Base-by-base conservation (phyloP, 30 jellyfish, hydroid and myxozoan genomes). In the Clytia hemisphaerica region DNA sequence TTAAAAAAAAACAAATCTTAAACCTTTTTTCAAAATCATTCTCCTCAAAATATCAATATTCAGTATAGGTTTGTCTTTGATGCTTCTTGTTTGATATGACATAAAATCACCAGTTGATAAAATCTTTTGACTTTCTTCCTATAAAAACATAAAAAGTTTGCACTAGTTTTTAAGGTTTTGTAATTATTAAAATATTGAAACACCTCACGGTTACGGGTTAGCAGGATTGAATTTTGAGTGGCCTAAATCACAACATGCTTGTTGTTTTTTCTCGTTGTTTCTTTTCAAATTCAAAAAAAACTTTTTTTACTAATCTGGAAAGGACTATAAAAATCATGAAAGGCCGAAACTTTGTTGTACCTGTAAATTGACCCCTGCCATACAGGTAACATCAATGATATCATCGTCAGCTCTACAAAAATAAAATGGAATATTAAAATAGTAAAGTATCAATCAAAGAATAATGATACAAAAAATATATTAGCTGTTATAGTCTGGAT, bases 311-410 rank as follows among this genome's bases (percentile, higher is more conserved):
- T n/a, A n/a, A n/a, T n/a, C n/a, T n/a, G n/a, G n/a, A n/a, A n/a
- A n/a, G n/a, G n/a, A n/a, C n/a, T n/a, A n/a, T n/a, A n/a, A n/a
- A n/a, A n/a, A n/a, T n/a, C n/a, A n/a, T n/a, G n/a, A 59, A 24
- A 4, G 28, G 9, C 9, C 9, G 26, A 14, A 28, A 45, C 40
- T 30, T 12, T 47, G 32, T 4, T 88, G 6, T 47, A 89, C 98
- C 98, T 80, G 71, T 16, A 89, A 93, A 34, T 89, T 89, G 75
- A 89, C 98, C 25, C 98, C 98, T 74, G 98, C 98, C 98, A 89
- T 89, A 61, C 95, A 80, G 1, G 98, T 89, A 68, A 89, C 98
- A 63, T 89, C 98, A 53, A 75, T 89, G 76, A 89, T 76, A 54
- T 89, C 98, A 46, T 89, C 98, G 51, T 89, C 98, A 37, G 76